A percentile compares a stretch with the other conserved stretches of the same genome.
Conservation (phyloP, 2,113 vertebrate species). For the Oreochromis spilurus region DNA sequence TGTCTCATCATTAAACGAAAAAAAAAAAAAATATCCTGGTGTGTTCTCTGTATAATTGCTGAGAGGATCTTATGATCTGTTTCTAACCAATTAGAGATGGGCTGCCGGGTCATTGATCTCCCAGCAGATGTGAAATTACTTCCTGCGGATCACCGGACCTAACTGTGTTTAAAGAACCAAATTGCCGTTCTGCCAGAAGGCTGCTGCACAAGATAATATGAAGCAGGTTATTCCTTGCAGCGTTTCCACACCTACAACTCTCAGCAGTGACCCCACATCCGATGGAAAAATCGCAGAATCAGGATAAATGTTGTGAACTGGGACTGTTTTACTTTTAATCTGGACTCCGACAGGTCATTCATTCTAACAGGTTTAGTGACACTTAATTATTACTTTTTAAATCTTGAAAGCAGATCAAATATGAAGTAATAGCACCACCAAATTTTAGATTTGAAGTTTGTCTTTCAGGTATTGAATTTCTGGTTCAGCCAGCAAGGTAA, state of each 20-base stretch:
- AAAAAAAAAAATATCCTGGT: background rate
- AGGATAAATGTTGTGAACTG: background rate
- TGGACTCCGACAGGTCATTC: background rate
- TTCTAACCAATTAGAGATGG: constrained; percentile 53
- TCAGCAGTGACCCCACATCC: background rate
- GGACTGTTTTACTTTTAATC: background rate
- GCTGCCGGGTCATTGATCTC: constrained; percentile 48
- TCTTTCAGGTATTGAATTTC: background rate
- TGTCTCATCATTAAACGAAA: background rate
- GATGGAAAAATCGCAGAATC: background rate
- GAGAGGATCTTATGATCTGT: constrained; percentile 27
- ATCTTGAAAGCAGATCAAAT: background rate
- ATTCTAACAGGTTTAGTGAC: background rate
- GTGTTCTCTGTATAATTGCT: constrained; percentile 1
- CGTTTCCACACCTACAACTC: background rate
- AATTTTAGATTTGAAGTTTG: background rate
- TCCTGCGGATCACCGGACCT: constrained; percentile 30
- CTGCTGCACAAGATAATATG: background rate
- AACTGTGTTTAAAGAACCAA: constrained; percentile 46
- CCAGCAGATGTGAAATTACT: constrained; percentile 51
- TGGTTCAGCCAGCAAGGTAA: background rate
- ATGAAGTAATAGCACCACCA: background rate
- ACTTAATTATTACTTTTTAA: fast-evolving
- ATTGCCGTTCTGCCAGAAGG: constrained; percentile 1
- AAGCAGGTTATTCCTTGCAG: constrained; percentile 4